Conservation (phyloP, 2,113 vertebrate species). For the Rynchops niger region DNA sequence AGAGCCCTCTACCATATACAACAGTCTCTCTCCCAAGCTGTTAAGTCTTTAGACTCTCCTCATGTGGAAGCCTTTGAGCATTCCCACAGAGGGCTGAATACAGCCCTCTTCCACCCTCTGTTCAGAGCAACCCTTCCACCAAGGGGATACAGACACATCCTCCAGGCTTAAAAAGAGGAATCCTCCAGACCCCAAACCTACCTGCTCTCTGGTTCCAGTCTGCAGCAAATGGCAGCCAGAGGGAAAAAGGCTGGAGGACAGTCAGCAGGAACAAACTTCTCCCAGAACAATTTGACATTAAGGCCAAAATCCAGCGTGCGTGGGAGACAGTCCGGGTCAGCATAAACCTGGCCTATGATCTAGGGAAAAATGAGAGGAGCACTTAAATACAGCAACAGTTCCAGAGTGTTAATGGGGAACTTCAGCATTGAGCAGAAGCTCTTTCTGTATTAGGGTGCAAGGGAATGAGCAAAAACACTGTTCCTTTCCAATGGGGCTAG, state of each 20-base stretch:
- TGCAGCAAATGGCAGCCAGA: conserved; percentile 91
- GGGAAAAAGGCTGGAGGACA: conserved; percentile 94
- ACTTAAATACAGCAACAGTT: neutral
- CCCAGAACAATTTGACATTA: conserved; percentile 92
- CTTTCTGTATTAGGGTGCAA: neutral
- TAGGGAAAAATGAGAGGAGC: conserved; percentile 49
- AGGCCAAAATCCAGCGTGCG: conserved; percentile 94
- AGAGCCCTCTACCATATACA: neutral
- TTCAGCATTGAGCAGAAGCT: neutral
- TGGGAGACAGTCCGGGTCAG: conserved; percentile 94
- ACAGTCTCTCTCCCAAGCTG: neutral
- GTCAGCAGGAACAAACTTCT: conserved; percentile 94
- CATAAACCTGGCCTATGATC: conserved; percentile 98
- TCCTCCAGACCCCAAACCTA: conserved; percentile 40
- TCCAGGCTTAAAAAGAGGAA: neutral
- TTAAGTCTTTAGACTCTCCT: neutral
- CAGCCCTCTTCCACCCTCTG: neutral
- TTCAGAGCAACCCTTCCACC: neutral
- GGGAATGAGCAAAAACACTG: neutral
- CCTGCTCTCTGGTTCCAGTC: conserved; percentile 91
- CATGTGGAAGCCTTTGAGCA: neutral
- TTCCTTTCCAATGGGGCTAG: neutral
- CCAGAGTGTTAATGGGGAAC: neutral
- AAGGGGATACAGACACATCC: neutral
- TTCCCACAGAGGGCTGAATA: neutral